Conservation (phyloP, 2,113 vertebrate species). For the Myrmecobius fasciatus region DNA sequence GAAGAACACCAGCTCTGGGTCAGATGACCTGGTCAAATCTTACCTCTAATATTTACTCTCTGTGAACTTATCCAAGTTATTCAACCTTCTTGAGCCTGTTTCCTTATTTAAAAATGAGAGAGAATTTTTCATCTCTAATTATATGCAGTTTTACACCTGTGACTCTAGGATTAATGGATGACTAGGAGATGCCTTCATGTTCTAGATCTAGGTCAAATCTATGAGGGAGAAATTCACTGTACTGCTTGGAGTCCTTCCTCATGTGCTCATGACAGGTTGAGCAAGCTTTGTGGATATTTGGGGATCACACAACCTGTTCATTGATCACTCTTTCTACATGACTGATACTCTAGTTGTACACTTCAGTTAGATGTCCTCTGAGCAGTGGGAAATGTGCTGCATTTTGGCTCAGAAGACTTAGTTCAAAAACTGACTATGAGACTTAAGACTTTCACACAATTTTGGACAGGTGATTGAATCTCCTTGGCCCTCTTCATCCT, state of each 20-base stretch:
- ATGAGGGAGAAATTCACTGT: background rate
- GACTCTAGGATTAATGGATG: background rate
- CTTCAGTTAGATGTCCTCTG: background rate
- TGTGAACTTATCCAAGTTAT: background rate
- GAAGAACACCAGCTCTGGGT: background rate
- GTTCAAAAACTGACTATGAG: background rate
- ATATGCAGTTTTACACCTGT: background rate
- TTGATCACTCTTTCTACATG: background rate
- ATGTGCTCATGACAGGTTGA: background rate
- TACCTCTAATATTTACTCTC: background rate
- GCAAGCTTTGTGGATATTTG: background rate
- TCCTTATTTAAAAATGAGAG: background rate
- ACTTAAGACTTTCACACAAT: background rate
- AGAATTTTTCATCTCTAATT: background rate
- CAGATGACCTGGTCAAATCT: background rate
- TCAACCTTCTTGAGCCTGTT: background rate
- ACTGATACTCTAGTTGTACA: background rate
- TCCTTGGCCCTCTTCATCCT: background rate
- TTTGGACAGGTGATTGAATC: background rate
- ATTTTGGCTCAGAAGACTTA: background rate
- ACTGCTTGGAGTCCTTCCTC: background rate
- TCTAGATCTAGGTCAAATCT: background rate
- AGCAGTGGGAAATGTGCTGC: background rate
- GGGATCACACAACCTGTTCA: background rate
- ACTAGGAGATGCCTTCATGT: background rate